Base-by-base conservation (phyloP, 2,113 vertebrate species). In the Neolamprologus hecqui region DNA sequence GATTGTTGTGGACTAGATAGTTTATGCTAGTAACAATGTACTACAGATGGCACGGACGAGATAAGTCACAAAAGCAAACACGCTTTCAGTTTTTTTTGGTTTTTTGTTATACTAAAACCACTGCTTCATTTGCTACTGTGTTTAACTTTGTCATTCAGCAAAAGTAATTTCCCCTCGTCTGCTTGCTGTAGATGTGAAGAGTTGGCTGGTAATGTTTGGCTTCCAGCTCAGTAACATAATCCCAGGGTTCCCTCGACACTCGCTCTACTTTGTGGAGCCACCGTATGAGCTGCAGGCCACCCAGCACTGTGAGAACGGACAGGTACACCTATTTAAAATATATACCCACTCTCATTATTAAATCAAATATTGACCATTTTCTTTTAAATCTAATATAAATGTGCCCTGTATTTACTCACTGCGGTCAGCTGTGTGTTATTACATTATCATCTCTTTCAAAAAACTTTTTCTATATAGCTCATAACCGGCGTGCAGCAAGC, bases 211-310 rank as follows among this genome's bases (percentile, higher is more conserved):
- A 94, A 99, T 99, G 98, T 99, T 99, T 94, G 99, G 99, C 94
- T 99, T 99, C 96, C 99, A 99, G 95, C 98, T 99, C 73, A 99
- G 98, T 95, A 99, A 99, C 96, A 99, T 99, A 86, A 99, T 99
- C 94, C 98, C 99, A 28, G 98, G 98, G 84, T 99, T 99, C 93
- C 98, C 98, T 65, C 97, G 98, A 94, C 98, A 99, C 95, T 98
- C 97, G 88, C 97, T 98, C 95, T 98, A 99, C 88, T 99, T 99
- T 84, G 99, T 99, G 92, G 97, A 99, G 93, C 98, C 98, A 0
- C 97, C 99, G 1, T 99, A 98, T 0, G 99, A 99, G 90, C 88
- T 99, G 85, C 97, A 97, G 49, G 97, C 98, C 90, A 98, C 97
- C 88, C 98, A 99, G 96, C 97, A 98, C 1, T 98, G 98, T 94